Conservation (phyloP, 2,797 vertebrate species). For the Acridotheres tristis region DNA sequence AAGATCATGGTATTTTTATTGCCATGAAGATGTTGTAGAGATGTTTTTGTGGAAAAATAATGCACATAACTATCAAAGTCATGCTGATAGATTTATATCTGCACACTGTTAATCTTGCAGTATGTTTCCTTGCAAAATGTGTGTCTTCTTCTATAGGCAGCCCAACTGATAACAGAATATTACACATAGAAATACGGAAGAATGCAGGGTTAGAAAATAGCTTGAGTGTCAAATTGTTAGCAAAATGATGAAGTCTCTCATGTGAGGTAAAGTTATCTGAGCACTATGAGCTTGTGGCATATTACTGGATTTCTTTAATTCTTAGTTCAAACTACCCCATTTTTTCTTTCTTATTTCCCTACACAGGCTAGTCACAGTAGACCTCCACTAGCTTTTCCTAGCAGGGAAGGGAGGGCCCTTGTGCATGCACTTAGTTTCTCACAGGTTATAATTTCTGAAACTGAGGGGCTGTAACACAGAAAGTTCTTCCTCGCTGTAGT, state of each 20-base stretch:
- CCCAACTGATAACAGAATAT: neutral
- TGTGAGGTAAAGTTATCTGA: neutral
- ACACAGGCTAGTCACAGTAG: neutral
- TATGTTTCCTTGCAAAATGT: neutral
- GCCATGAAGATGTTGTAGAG: neutral
- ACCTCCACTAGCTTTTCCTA: neutral
- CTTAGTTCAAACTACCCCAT: neutral
- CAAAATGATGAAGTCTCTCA: neutral
- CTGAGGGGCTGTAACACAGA: neutral
- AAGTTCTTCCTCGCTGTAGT: neutral
- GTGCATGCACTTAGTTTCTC: rapidly evolving
- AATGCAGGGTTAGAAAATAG: neutral
- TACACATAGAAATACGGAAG: neutral
- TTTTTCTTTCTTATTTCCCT: neutral
- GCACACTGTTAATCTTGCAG: neutral
- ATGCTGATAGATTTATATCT: neutral
- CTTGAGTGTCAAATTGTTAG: neutral
- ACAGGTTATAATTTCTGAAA: neutral
- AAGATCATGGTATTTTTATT: neutral
- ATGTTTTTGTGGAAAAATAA: neutral
- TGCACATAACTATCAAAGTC: neutral
- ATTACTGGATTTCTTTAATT: neutral
- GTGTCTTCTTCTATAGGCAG: neutral
- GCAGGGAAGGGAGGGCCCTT: neutral
- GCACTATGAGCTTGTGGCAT: neutral